Base-by-base conservation (phyloP, 1,140 invertebrate genomes). In the Zaprionus vittiger region DNA sequence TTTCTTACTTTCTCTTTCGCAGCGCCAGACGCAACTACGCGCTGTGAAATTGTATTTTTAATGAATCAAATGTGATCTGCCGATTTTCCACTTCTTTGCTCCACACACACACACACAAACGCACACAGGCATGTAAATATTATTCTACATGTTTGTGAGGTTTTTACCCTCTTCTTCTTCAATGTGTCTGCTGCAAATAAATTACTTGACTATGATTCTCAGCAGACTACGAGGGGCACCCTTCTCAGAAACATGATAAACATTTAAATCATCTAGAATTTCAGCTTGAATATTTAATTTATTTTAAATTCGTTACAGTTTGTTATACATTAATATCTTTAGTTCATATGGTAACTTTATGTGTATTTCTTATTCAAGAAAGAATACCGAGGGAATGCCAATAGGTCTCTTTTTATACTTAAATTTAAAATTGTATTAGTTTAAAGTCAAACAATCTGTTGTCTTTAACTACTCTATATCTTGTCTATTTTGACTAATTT, bases 21-120 rank as follows among this genome's bases (percentile, higher is more conserved):
- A 6, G 49, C 41, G 49, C 24, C 54, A 24, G 59, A 47, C 72
- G 49, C 41, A 69, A 69, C 77, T 80, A 82, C 67, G 77, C 83
- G 66, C 83, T 86, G 83, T 83, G 83, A 86, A 86, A 87, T 86
- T 86, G 80, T 86, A 83, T 86, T 82, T 86, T 86, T 86, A 86
- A 86, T 87, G 83, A 86, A 86, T 86, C 83, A 80, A 79, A 87
- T 77, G 80, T 87, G 83, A 86, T 83, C 79, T 73, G 70, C 52
- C 73, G 77, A 74, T 86, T 86, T 86, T 87, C 73, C 83, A 77
- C 69, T 74, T 66, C 65, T 57, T 57, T 77, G 72, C 6, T 37
- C 54, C 14, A 5, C 24, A 14, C 60, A 77, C 60, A 68, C 56
- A 22, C 22, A 17, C 60, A 78, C 60, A 69, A 54, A 15, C 49